These are phyloP conservation scores for Prunella himalayana DNA, from an alignment of 2,113 vertebrate genomes.

Conservation along the genomic window DNA sequence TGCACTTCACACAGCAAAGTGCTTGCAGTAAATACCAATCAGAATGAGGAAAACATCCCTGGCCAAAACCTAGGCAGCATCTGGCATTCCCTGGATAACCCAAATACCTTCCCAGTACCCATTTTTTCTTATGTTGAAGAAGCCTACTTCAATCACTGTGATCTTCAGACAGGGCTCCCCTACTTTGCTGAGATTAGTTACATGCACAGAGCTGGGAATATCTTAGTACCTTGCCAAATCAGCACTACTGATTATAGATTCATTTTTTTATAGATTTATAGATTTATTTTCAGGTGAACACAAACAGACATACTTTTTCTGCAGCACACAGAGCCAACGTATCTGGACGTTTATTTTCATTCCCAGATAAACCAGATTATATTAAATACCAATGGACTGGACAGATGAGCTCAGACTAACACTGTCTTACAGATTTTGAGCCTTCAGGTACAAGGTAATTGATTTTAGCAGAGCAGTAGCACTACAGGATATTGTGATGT, in stretches of 20 bases:
- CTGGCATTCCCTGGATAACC: background rate
- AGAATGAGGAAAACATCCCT: background rate
- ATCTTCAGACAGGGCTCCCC: background rate
- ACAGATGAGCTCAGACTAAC: background rate
- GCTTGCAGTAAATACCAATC: background rate
- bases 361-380: background rate
- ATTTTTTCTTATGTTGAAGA: background rate
- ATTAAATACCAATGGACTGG: background rate
- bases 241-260: background rate
- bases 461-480: background rate
- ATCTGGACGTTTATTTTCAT: background rate
- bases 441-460: background rate
- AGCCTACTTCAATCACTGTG: background rate
- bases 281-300: background rate
- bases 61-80: background rate
- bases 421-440: background rate
- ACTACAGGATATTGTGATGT: background rate
- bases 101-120: background rate
- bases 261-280: background rate
- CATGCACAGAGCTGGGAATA: background rate
- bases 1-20: background rate
- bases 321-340: background rate
- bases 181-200: background rate
- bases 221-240: background rate
- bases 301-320: background rate